Base-by-base conservation (phyloP, 2,797 vertebrate species). In the Sardinella longiceps region DNA sequence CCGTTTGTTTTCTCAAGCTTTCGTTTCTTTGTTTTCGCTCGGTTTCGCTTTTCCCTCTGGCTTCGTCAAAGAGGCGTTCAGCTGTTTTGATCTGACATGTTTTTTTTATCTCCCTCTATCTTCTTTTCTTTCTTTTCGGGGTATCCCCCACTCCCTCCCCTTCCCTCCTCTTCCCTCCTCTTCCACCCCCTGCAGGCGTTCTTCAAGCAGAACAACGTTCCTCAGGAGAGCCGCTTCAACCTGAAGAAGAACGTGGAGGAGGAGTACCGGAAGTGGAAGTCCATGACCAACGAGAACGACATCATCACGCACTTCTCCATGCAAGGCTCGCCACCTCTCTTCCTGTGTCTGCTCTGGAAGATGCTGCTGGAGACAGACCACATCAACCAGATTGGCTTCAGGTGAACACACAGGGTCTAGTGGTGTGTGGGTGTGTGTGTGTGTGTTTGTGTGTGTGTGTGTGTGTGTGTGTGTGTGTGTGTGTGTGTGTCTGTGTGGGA, bases 191-290 rank as follows among this genome's bases (percentile, higher is more conserved):
- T 10, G 11, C 90, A 99, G 98, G 97, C 97, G 0, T 99, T 99
- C 92, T 99, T 99, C 94, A 98, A 98, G 90, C 98, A 99, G 94
- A 99, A 99, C 92, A 99, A 98, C 0, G 98, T 99, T 20, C 98
- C 98, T 58, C 98, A 99, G 92, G 98, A 99, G 94, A 99, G 98
- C 66, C 97, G 98, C 53, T 99, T 99, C 91, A 99, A 99, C 94
- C 93, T 99, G 90, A 99, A 99, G 92, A 99, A 99, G 93, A 99
- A 99, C 0, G 98, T 99, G 70, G 98, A 99, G 88, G 98, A 99
- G 85, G 98, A 99, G 82, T 99, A 99, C 89, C 95, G 98, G 39
- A 99, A 99, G 92, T 99, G 98, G 98, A 99, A 99, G 91, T 99
- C 98, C 0, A 99, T 99, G 98, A 97, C 96, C 86, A 98, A 96